phyloP scores from a whole-genome alignment of 2,888 invertebrate species.

The Neocrepidodera transversa region DNA sequence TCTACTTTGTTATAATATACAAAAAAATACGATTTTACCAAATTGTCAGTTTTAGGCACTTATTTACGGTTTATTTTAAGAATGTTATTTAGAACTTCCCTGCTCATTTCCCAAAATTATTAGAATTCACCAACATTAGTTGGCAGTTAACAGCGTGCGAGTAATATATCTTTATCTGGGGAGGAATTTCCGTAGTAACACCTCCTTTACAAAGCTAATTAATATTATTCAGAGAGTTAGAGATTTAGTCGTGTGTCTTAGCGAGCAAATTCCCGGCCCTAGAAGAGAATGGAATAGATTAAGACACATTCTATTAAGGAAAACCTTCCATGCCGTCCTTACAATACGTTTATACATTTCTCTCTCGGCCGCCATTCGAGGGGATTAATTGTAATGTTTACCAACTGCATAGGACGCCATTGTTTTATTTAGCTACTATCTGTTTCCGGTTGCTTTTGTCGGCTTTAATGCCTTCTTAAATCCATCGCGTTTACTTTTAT shows the following conservation, averaged over 20 bases:
- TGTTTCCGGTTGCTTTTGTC: constrained; percentile 29
- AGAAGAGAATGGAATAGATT: constrained; percentile 36
- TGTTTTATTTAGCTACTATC: constrained; percentile 32
- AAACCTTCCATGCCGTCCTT: constrained; percentile 28
- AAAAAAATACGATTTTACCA: too few relatives aligned
- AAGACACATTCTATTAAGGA: constrained; percentile 39
- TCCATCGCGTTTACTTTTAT: constrained; percentile 19
- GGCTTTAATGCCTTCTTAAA: constrained; percentile 24
- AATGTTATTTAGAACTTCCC: too few relatives aligned
- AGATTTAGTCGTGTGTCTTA: constrained; percentile 37
- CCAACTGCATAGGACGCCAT: constrained; percentile 33
- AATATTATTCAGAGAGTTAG: constrained; percentile 40
- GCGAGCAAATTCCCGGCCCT: constrained; percentile 39
- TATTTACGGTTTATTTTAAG: too few relatives aligned
- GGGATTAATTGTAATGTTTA: constrained; percentile 39
- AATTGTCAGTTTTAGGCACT: too few relatives aligned
- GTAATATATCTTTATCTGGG: constrained; percentile 32
- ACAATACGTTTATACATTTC: constrained; percentile 37
- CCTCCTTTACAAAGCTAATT: constrained; percentile 35
- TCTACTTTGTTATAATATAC: too few relatives aligned
- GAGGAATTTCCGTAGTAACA: constrained; percentile 29
- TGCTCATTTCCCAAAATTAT: background rate
- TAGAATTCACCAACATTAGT: background rate
- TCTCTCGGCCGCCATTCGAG: constrained; percentile 27
- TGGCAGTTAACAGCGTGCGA: constrained; percentile 4